These are phyloP conservation scores for Nasonia longicornis DNA, from an alignment of 1,140 invertebrate genomes.

Conservation along the genomic window DNA sequence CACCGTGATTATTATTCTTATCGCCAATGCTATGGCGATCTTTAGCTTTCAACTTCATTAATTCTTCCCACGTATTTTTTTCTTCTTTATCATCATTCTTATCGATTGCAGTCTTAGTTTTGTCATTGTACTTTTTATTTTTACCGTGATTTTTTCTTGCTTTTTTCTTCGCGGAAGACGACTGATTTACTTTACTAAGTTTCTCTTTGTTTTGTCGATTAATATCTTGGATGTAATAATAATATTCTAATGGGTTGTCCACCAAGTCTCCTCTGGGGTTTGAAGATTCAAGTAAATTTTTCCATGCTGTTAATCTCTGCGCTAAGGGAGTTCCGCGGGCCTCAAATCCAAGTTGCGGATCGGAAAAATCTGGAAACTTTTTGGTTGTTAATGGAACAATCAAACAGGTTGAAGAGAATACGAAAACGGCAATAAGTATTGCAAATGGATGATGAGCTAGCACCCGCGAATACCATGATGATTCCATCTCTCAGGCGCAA, in stretches of 20 bases:
- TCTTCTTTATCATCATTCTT: constrained; percentile 60
- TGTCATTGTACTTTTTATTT: constrained; percentile 58
- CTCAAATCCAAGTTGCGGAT: constrained; percentile 88
- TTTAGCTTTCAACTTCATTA: constrained; percentile 66
- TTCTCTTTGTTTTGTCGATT: constrained; percentile 51
- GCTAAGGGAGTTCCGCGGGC: constrained; percentile 86
- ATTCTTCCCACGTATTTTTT: constrained; percentile 66
- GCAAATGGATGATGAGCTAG: constrained; percentile 82
- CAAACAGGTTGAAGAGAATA: constrained; percentile 78
- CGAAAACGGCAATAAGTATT: constrained; percentile 76
- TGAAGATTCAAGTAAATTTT: constrained; percentile 84
- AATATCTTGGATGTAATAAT: constrained; percentile 58
- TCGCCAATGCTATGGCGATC: constrained; percentile 52
- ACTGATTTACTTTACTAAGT: neutral
- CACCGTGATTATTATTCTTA: neutral
- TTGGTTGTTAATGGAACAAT: constrained; percentile 78
- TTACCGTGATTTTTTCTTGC: constrained; percentile 46
- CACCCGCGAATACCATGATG: constrained; percentile 71
- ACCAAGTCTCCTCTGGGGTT: constrained; percentile 76
- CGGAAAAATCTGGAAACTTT: constrained; percentile 81
- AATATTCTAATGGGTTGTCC: constrained; percentile 79
- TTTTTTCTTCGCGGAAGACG: constrained; percentile 24
- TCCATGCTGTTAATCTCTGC: constrained; percentile 83
- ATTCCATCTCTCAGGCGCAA: constrained; percentile 10
- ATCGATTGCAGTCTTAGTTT: constrained; percentile 57